A percentile compares a stretch with the other conserved stretches of the same genome.
These are phyloP conservation scores for Nomada hirtipes DNA, from an alignment of 2,888 invertebrate genomes.

Conservation along the genomic window DNA sequence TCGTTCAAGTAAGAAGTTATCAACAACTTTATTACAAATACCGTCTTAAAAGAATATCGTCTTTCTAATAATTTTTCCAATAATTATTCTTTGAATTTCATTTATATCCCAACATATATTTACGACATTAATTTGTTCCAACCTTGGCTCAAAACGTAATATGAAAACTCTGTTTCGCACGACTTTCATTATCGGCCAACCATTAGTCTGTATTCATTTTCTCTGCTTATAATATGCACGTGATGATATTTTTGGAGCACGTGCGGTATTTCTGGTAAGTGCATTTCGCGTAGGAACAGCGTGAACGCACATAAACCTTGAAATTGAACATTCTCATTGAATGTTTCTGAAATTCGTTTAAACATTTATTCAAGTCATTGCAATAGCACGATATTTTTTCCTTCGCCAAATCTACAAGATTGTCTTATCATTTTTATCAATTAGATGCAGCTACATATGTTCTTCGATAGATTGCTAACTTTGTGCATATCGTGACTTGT, in stretches of 20 bases:
- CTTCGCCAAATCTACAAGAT: background rate
- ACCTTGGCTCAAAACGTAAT: background rate
- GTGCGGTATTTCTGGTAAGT: conserved; percentile 48
- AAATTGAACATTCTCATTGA: conserved; percentile 35
- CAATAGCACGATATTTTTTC: background rate
- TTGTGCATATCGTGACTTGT: background rate
- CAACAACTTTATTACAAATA: background rate
- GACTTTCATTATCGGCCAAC: conserved; percentile 7
- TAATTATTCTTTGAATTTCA: background rate
- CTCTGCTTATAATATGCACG: conserved; percentile 46
- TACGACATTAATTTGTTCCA: background rate
- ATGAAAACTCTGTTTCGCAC: background rate
- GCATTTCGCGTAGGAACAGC: conserved; percentile 43
- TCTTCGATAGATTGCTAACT: background rate
- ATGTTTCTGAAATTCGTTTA: background rate
- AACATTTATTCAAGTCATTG: background rate
- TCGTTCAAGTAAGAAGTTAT: conserved; percentile 6
- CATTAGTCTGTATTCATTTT: conserved; percentile 38
- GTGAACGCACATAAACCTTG: conserved; percentile 29
- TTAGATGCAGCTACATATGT: background rate
- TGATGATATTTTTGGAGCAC: conserved; percentile 59
- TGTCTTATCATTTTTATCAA: background rate
- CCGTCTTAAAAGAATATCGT: background rate
- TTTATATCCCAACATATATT: background rate
- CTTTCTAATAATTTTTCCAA: background rate